Conservation (phyloP, 1,140 invertebrate genomes). For the Dreissena rostriformis region DNA sequence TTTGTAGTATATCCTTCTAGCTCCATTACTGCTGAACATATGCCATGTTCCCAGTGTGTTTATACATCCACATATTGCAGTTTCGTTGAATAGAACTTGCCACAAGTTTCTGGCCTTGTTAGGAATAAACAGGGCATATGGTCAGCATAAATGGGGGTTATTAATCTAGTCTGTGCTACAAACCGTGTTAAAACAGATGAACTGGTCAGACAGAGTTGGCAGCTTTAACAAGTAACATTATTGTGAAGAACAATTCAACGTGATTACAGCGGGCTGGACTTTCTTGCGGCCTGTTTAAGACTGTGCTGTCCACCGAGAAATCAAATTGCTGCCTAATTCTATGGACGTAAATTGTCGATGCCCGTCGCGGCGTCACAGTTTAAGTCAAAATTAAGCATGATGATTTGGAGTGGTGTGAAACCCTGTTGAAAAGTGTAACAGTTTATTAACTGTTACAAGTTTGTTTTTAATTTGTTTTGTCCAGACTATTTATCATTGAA, state of each 20-base stretch:
- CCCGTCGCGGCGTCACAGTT: no score
- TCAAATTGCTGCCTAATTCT: slow-evolving; percentile 44
- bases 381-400: no score
- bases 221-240: slow-evolving; percentile 48
- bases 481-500: no score
- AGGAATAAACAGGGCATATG: slow-evolving; percentile 38
- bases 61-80: no score
- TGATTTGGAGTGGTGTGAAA: no score
- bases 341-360: slow-evolving; percentile 39
- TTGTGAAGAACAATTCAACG: slow-evolving; percentile 44
- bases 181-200: slow-evolving; percentile 51
- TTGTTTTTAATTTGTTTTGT: no score
- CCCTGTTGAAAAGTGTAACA: no score
- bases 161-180: slow-evolving; percentile 30
- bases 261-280: slow-evolving; percentile 43
- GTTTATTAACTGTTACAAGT: no score
- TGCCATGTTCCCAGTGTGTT: no score
- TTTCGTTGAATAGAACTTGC: neutral
- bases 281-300: slow-evolving; percentile 14
- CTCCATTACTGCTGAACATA: no score
- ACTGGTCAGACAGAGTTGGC: slow-evolving; percentile 23
- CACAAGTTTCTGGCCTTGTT: neutral
- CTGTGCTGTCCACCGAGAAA: slow-evolving; percentile 36
- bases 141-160: slow-evolving; percentile 36
- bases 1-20: no score